Percentiles rank a stretch among this genome's conserved stretches.
phyloP scores from a whole-genome alignment of 2,113 vertebrate species.

The Seriola aureovittata region DNA sequence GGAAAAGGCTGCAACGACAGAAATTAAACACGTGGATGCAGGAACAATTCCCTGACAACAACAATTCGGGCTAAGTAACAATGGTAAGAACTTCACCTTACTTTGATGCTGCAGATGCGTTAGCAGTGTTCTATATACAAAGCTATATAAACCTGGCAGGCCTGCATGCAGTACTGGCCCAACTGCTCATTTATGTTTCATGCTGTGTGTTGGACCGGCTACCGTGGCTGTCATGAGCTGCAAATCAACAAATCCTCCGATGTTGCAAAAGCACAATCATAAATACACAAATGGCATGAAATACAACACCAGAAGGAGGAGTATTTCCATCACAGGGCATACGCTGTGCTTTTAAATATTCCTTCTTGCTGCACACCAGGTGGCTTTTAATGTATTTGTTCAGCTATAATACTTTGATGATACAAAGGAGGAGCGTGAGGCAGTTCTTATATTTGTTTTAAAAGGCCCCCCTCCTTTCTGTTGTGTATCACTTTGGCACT shows the following conservation, averaged over 20 bases:
- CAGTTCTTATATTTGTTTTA: background rate
- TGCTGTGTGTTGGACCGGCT: constrained; percentile 23
- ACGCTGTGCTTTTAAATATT: background rate
- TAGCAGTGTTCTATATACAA: background rate
- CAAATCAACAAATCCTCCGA: constrained; percentile 19
- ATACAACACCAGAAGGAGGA: background rate
- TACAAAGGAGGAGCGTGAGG: background rate
- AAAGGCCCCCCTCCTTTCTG: background rate
- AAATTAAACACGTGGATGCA: background rate
- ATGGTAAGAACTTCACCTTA: background rate
- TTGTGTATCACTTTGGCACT: background rate
- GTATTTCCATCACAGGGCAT: background rate
- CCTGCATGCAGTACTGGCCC: background rate
- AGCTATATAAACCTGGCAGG: background rate
- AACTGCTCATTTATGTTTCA: constrained; percentile 48
- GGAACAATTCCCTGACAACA: background rate
- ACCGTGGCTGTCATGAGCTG: background rate
- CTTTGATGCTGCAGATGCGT: constrained; percentile 1
- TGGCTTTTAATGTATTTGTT: background rate
- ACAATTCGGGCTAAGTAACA: background rate
- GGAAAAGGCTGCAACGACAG: background rate
- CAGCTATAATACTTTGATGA: background rate
- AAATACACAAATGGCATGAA: background rate
- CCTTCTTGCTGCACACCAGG: background rate
- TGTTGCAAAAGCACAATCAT: constrained; percentile 15